Base-by-base conservation (phyloP, 2,888 invertebrate genomes). In the Sinotaia quadrata region DNA sequence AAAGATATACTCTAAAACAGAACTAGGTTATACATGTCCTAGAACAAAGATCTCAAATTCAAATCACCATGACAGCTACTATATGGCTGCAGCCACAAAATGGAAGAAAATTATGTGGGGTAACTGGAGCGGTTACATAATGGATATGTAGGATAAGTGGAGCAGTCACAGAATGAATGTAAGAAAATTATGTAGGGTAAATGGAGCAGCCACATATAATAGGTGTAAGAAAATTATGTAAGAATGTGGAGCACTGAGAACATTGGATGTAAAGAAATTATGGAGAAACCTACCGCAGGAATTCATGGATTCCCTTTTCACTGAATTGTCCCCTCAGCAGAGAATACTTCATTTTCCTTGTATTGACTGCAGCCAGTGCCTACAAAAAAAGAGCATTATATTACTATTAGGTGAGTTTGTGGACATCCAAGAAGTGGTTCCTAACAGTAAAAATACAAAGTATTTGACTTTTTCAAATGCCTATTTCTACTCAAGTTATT, bases 271-370 rank as follows among this genome's bases (percentile, higher is more conserved):
- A 2, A 51, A 51, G 21, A 21, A 24, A 51, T 10, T 21, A 21
- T 10, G 24, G 24, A 10, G 10, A 51, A 58, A 60, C 74, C 74
- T 82, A 89, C 88, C 90, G 85, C 58, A 98, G 91, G 90, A 98
- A 99, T 89, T 98, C 98, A 83, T 95, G 94, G 87, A 99, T 96
- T 75, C 99, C 99, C 72, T 93, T 93, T 84, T 94, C 92, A 0
- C 96, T 96, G 91, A 98, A 99, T 29, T 98, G 94, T 15, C 98
- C 98, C 80, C 95, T 91, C 1, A 99, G 91, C 8, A 95, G 91
- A 0, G 98, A 95, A 90, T 94, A 99, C 88, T 98, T 98, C 92
- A 96, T 94, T 90, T 99, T 99, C 89, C 97, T 95, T 18, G 94
- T 92, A 89, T 97, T 99, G 68, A 98, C 93, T 24, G 96, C 97